These are phyloP conservation scores for Trachelipus rathkii DNA, from an alignment of 1,140 invertebrate species.

Conservation along the genomic window DNA sequence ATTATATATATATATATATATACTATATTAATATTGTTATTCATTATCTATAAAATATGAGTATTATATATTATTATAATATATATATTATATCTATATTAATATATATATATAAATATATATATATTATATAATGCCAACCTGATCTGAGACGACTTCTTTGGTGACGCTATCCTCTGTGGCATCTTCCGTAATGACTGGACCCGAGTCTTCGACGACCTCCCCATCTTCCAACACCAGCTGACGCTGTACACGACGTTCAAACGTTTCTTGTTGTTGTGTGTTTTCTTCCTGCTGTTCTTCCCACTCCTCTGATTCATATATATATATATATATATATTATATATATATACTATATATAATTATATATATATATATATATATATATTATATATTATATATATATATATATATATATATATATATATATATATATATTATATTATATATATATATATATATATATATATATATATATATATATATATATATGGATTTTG, in stretches of 20 bases:
- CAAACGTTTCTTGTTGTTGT: slow-evolving; percentile 82
- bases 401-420: not conserved
- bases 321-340: not conserved
- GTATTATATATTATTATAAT: slow-evolving; percentile 14
- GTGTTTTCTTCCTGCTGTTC: slow-evolving; percentile 79
- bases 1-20: too few relatives aligned
- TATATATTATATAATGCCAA: not conserved
- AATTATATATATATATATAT: not conserved
- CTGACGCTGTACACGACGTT: slow-evolving; percentile 81
- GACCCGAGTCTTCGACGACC: slow-evolving; percentile 79
- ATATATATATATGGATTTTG: too few relatives aligned
- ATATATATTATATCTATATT: slow-evolving; percentile 18
- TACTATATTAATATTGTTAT: too few relatives aligned
- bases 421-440: not conserved
- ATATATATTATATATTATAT: not conserved
- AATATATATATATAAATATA: not conserved
- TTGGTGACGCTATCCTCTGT: slow-evolving; percentile 82
- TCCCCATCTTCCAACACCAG: slow-evolving; percentile 82
- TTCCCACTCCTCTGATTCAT: slow-evolving; percentile 76
- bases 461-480: too few relatives aligned
- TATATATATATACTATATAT: not conserved
- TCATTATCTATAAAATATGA: not conserved
- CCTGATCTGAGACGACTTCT: slow-evolving; percentile 58
- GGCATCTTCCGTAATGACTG: slow-evolving; percentile 80
- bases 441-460: too few relatives aligned